These are phyloP conservation scores for Neotoma lepida DNA, from an alignment of 2,113 vertebrate genomes.

Conservation along the genomic window DNA sequence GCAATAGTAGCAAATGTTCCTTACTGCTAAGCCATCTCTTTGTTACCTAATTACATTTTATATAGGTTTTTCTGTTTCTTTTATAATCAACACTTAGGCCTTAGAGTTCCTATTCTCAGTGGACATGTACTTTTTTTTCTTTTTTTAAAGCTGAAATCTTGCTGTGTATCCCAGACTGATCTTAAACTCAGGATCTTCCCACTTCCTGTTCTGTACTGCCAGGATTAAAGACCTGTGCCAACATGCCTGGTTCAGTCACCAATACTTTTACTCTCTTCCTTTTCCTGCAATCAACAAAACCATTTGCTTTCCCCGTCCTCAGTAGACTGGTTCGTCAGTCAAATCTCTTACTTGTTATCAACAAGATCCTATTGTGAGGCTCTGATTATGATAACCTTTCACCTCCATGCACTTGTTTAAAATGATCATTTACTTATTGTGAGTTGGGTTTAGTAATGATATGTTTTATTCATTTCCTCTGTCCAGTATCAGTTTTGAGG, in stretches of 20 bases:
- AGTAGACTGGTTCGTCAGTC: rapidly evolving
- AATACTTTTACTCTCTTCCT: neutral
- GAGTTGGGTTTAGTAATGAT: neutral
- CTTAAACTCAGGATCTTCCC: neutral
- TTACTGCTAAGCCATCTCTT: neutral
- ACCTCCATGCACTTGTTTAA: neutral
- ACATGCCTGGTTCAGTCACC: neutral
- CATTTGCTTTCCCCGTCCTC: neutral
- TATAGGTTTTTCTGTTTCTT: neutral
- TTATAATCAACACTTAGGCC: neutral
- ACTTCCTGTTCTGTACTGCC: neutral
- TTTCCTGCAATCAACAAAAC: neutral
- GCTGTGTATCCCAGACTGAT: neutral
- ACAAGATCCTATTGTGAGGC: neutral
- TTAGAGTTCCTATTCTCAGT: neutral
- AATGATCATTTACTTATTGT: neutral
- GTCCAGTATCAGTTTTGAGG: neutral
- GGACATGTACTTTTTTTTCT: neutral
- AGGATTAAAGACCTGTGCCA: neutral
- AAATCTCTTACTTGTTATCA: rapidly evolving
- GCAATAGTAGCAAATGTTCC: neutral
- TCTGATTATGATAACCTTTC: slow-evolving; percentile 17
- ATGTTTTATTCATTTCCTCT: slow-evolving; percentile 6
- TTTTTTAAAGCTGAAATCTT: neutral
- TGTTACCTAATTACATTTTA: neutral